These are phyloP conservation scores for Synanthedon andrenaeformis DNA, from an alignment of 2,888 invertebrate genomes.

Conservation along the genomic window DNA sequence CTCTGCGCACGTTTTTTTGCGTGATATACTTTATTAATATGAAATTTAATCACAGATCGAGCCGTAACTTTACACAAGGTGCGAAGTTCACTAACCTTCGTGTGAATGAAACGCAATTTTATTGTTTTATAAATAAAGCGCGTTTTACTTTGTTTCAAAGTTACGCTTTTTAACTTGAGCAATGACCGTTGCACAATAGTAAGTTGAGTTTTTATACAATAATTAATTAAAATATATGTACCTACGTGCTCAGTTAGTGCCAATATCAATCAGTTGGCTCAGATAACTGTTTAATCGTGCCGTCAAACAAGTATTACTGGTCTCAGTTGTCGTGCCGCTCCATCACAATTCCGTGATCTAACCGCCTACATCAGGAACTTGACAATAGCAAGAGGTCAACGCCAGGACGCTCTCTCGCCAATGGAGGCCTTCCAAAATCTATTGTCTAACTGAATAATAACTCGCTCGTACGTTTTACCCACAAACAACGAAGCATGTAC, in stretches of 20 bases:
- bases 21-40: not conserved
- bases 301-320: conserved; percentile 8
- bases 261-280: not conserved
- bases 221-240: too few relatives aligned
- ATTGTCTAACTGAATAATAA: not conserved
- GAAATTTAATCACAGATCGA: too few relatives aligned
- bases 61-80: too few relatives aligned
- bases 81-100: too few relatives aligned
- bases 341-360: conserved; percentile 1
- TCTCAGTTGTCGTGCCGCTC: not conserved
- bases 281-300: not conserved
- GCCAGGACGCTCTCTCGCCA: not conserved
- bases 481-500: not conserved
- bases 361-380: conserved; percentile 1
- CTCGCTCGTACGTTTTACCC: not conserved
- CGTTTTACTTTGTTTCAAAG: too few relatives aligned
- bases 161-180: too few relatives aligned
- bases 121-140: too few relatives aligned
- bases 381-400: conserved; percentile 2
- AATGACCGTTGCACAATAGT: conserved; percentile 8
- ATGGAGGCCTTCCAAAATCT: not conserved
- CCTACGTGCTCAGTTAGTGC: too few relatives aligned
- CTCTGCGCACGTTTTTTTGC: conserved; percentile 41
- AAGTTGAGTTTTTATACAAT: too few relatives aligned
- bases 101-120: too few relatives aligned